Evolutionary conservation across 2,888 invertebrate species (phyloP), one percentile per base, ranked within the genome.

Genomic region (Cabera pusaria): DNA sequence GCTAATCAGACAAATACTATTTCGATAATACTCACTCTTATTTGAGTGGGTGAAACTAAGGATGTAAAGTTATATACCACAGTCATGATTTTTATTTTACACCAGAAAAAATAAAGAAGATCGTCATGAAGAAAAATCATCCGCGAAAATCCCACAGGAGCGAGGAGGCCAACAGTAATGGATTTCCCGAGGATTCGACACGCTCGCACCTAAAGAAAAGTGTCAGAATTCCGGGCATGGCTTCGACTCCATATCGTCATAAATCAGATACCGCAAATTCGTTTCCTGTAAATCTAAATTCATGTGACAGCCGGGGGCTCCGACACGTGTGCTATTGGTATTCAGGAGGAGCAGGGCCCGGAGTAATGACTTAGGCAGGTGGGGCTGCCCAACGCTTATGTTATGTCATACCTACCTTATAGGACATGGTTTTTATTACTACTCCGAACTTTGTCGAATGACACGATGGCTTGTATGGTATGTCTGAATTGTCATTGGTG

Each of bases 261-360:
- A 52, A 49, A 49, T 46, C 52, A 44, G 32, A 33, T 52, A 40
- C 37, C 16, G 42, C 42, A 44, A 41, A 48, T 46, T 35, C 34
- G 41, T 40, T 46, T 49, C 52, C 49, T 42, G 46, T 46, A 37
- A 36, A 39, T 44, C 38, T 33, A 39, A 42, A 42, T 42, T 42
- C 41, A 42, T 42, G 41, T 31, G 35, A 35, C 41, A 31, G 26
- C 42, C 39, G 27, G 36, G 33, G 25, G 27, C 28, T 14, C 16
- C n/a, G 23, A 42, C 54, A 57, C 52, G 52, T 62, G 59, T 53
- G 29, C 24, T 19, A 46, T 53, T 45, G 50, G 45, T 51, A 72
- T 70, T 68, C 72, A 9, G 36, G 14, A 59, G 61, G 63, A 52
- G 50, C 45, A 14, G 14, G 4, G 16, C 38, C 42, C 53, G 35